These are phyloP conservation scores for Xiphorhynchus erythropygius DNA, from an alignment of 2,797 vertebrate species.

Conservation along the genomic window DNA sequence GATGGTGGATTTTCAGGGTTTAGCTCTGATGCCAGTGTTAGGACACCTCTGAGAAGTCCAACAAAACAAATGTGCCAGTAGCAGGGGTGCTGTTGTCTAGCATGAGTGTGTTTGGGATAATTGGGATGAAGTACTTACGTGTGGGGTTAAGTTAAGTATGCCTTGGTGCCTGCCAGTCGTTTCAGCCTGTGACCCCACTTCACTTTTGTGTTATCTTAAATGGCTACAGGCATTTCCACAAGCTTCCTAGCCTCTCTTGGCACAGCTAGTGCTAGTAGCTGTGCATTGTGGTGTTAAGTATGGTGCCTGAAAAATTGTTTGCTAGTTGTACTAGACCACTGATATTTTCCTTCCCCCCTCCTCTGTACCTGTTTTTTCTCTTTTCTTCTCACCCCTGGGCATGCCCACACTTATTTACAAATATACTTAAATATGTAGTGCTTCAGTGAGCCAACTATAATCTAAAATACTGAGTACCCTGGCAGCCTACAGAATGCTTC, in stretches of 20 bases:
- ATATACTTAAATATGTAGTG: not conserved
- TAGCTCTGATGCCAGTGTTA: not conserved
- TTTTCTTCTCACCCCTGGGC: not conserved
- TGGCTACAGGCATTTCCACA: not conserved
- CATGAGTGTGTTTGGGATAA: accelerated
- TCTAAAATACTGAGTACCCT: not conserved
- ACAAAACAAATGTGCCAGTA: not conserved
- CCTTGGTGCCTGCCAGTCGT: accelerated
- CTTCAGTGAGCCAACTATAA: not conserved
- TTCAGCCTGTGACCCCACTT: not conserved
- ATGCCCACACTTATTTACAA: not conserved
- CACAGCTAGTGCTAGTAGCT: not conserved
- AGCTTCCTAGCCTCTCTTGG: not conserved
- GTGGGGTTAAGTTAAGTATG: not conserved
- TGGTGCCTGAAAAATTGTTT: not conserved
- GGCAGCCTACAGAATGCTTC: not conserved
- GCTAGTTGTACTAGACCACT: not conserved
- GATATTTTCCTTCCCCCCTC: not conserved
- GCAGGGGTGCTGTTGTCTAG: accelerated
- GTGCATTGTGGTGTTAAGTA: not conserved
- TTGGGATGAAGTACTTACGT: not conserved
- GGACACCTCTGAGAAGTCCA: not conserved
- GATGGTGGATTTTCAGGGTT: not conserved
- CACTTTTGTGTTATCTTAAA: not conserved
- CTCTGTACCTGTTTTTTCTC: not conserved